Conservation (phyloP, 2,113 vertebrate species). For the Thalassarche chlororhynchos region DNA sequence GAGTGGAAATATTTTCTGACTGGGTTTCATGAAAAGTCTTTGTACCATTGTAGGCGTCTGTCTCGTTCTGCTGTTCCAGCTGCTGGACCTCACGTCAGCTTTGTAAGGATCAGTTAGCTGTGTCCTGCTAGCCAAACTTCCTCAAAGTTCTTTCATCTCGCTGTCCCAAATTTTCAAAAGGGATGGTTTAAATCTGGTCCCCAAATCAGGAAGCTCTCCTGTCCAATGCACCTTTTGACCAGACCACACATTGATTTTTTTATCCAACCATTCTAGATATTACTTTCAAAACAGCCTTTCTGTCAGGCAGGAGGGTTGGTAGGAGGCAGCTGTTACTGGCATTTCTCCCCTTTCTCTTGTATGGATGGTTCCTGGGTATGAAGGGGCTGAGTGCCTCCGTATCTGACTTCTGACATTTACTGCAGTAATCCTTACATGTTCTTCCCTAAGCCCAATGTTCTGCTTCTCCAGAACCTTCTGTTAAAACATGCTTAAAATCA, state of each 20-base stretch:
- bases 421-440: not conserved
- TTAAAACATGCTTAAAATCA: not conserved
- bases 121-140: not conserved
- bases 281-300: not conserved
- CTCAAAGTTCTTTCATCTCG: not conserved
- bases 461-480: not conserved
- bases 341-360: not conserved
- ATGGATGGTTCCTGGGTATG: not conserved
- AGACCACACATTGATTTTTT: not conserved
- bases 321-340: not conserved
- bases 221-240: not conserved
- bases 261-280: not conserved
- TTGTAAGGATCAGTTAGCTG: not conserved
- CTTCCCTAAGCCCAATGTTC: not conserved
- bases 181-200: not conserved
- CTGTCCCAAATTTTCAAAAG: not conserved
- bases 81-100: not conserved
- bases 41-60: not conserved
- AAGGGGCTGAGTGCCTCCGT: not conserved
- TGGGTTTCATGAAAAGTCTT: not conserved
- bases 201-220: not conserved
- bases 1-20: not conserved
- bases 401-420: not conserved
- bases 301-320: not conserved
- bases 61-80: not conserved